Conservation (phyloP, 2,113 vertebrate genomes). For the Empidonax alnorum region DNA sequence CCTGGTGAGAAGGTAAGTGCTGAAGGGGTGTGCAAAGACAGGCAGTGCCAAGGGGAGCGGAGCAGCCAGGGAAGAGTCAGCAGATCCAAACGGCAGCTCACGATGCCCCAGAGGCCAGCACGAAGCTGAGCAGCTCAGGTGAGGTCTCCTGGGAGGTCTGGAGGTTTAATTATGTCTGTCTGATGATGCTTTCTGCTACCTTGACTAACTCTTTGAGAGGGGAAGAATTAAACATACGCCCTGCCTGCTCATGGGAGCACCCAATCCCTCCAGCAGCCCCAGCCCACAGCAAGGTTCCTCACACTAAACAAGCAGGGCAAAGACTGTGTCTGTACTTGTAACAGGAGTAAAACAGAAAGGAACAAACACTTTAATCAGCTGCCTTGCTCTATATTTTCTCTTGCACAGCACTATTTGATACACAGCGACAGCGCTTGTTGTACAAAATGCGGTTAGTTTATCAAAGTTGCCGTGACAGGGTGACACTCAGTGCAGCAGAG, state of each 20-base stretch:
- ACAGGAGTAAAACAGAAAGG: background rate
- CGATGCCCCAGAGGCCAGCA: background rate
- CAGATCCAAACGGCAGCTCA: background rate
- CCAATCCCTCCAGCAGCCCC: background rate
- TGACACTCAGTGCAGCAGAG: background rate
- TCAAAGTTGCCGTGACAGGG: background rate
- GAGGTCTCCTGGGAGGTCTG: background rate
- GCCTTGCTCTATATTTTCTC: background rate
- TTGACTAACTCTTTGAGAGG: background rate
- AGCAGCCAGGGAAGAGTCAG: background rate
- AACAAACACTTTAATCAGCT: background rate
- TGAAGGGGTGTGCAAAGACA: background rate
- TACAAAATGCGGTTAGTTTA: background rate
- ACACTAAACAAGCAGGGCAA: background rate
- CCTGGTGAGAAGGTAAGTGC: background rate
- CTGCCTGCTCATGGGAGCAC: background rate
- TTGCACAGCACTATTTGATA: background rate
- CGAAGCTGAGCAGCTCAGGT: background rate
- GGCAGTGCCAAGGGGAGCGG: rapidly evolving
- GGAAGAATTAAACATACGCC: background rate
- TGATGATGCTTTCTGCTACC: background rate
- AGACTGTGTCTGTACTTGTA: background rate
- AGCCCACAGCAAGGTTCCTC: background rate
- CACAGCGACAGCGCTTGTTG: rapidly evolving
- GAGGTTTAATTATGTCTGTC: background rate